Evolutionary conservation across 2,113 vertebrate species (phyloP).

Genomic region (Anhinga rufa): DNA sequence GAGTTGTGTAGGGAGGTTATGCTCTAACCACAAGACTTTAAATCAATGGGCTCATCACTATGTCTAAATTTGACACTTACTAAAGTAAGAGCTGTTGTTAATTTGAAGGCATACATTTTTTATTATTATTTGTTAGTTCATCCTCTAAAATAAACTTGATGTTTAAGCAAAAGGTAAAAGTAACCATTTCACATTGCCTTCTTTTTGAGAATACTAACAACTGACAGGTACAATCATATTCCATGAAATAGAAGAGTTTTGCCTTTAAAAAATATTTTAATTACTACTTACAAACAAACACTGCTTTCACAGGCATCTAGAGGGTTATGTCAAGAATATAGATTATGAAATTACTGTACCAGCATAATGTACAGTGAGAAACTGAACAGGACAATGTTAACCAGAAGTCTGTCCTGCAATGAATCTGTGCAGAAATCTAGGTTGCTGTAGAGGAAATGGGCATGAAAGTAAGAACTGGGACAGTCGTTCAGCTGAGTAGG

Average conservation of each 20-base stretch:
- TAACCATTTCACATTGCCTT: neutral
- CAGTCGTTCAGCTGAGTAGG: neutral
- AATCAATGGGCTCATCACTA: neutral
- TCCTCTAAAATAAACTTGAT: neutral
- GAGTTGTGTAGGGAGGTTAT: neutral
- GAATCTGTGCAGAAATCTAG: neutral
- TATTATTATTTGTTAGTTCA: neutral
- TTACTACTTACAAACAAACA: neutral
- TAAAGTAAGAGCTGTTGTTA: neutral
- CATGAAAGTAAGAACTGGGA: neutral
- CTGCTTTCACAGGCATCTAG: neutral
- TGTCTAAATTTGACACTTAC: neutral
- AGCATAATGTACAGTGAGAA: neutral
- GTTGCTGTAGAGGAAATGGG: neutral
- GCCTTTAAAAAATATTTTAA: neutral
- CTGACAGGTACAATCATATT: neutral
- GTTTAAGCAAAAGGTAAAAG: neutral
- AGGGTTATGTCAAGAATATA: neutral
- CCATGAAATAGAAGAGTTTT: neutral
- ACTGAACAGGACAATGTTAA: neutral
- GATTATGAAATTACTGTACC: neutral
- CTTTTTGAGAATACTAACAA: neutral
- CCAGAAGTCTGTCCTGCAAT: neutral
- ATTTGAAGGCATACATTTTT: neutral
- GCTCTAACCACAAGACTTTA: neutral